phyloP scores from a whole-genome alignment of 2,888 invertebrate species.

The Drosophila tanythrix region DNA sequence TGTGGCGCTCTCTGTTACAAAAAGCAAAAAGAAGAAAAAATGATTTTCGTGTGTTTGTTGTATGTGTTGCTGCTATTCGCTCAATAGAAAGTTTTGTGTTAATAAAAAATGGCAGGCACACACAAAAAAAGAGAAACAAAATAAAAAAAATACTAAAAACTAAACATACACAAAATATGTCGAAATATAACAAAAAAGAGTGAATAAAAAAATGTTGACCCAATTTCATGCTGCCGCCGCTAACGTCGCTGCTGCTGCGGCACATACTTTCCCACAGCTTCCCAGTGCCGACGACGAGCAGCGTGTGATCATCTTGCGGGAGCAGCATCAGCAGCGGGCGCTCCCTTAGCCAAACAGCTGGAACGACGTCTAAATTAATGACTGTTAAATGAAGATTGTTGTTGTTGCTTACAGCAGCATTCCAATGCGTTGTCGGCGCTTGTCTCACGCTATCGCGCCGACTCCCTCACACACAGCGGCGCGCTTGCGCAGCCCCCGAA shows the following conservation, averaged over 20 bases:
- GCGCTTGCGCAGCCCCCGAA: slow-evolving; percentile 47
- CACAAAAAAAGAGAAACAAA: slow-evolving; percentile 41
- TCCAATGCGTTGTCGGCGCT: slow-evolving; percentile 54
- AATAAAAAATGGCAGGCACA: slow-evolving; percentile 67
- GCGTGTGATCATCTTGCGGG: slow-evolving; percentile 72
- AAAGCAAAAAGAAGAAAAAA: slow-evolving; percentile 31
- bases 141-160: slow-evolving; percentile 64
- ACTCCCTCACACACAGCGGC: slow-evolving; percentile 18
- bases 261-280: slow-evolving; percentile 77
- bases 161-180: slow-evolving; percentile 75
- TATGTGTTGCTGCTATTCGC: slow-evolving; percentile 48
- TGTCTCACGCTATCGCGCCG: slow-evolving; percentile 25
- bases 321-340: slow-evolving; percentile 56
- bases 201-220: slow-evolving; percentile 85
- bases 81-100: slow-evolving; percentile 78
- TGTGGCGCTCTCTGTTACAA: slow-evolving; percentile 64
- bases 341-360: slow-evolving; percentile 74
- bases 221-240: slow-evolving; percentile 70
- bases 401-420: slow-evolving; percentile 66
- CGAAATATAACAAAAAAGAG: slow-evolving; percentile 76
- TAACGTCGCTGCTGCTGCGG: slow-evolving; percentile 32
- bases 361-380: slow-evolving; percentile 81
- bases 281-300: slow-evolving; percentile 51
- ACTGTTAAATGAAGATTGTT: slow-evolving; percentile 80
- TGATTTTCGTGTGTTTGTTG: slow-evolving; percentile 35